Conservation (phyloP, 2,113 vertebrate genomes). For the Stegostoma tigrinum region DNA sequence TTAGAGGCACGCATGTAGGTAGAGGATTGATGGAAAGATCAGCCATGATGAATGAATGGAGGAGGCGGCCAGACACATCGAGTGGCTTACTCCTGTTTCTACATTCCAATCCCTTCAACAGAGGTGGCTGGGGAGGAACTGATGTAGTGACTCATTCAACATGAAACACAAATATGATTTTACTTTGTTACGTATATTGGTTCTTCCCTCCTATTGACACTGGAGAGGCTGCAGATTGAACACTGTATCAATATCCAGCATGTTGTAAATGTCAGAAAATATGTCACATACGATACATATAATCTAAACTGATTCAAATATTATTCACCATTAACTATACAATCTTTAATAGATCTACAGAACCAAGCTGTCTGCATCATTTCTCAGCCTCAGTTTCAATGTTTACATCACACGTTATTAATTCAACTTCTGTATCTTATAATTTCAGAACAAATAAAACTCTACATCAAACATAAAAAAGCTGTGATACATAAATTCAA, state of each 20-base stretch:
- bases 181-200: background rate
- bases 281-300: background rate
- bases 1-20: background rate
- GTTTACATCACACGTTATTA: background rate
- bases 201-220: background rate
- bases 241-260: background rate
- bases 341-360: background rate
- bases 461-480: background rate
- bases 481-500: background rate
- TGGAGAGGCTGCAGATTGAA: background rate
- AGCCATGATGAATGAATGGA: too few relatives aligned
- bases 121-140: too few relatives aligned
- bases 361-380: background rate
- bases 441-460: background rate
- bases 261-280: background rate
- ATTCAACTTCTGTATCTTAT: background rate
- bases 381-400: background rate
- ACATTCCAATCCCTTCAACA: background rate
- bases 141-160: too few relatives aligned
- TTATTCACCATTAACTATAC: background rate
- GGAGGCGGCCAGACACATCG: too few relatives aligned
- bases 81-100: too few relatives aligned
- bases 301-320: background rate
- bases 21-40: background rate
- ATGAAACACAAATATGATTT: background rate